Evolutionary conservation across 2,113 vertebrate species (phyloP).

Genomic region (Ictidomys tridecemlineatus): DNA sequence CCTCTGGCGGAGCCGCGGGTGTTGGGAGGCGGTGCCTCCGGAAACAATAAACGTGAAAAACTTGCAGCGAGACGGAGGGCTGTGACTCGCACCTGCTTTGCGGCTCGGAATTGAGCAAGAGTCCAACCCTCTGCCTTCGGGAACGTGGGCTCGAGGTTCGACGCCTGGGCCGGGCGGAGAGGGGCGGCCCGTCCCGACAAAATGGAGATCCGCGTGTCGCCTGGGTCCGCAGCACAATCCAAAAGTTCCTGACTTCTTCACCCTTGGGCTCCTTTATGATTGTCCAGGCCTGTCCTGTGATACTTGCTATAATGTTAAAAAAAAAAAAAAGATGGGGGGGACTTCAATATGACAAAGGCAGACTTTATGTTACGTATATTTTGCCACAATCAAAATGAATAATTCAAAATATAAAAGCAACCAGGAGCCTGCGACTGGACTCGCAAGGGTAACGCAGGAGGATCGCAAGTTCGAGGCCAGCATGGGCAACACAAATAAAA

Average conservation of each 20-base stretch:
- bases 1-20: neutral
- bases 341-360: neutral
- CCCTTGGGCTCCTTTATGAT: neutral
- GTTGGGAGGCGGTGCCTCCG: rapidly evolving
- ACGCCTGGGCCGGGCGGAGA: neutral
- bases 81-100: neutral
- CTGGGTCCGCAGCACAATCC: neutral
- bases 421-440: too few species aligned
- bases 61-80: rapidly evolving
- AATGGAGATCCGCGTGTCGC: neutral
- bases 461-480: neutral
- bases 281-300: neutral
- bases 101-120: neutral
- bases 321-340: neutral
- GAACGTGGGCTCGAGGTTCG: neutral
- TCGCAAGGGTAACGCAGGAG: neutral
- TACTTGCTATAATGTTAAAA: neutral
- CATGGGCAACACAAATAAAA: neutral
- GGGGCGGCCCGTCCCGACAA: neutral
- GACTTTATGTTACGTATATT: neutral
- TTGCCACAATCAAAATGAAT: neutral
- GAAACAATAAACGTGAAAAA: neutral
- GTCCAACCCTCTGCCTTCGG: neutral
- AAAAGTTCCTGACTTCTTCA: neutral
- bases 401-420: neutral